Base-by-base conservation (phyloP, 37 sponge, comb jelly and placozoan genomes). In the Lycopodina hypogea region DNA sequence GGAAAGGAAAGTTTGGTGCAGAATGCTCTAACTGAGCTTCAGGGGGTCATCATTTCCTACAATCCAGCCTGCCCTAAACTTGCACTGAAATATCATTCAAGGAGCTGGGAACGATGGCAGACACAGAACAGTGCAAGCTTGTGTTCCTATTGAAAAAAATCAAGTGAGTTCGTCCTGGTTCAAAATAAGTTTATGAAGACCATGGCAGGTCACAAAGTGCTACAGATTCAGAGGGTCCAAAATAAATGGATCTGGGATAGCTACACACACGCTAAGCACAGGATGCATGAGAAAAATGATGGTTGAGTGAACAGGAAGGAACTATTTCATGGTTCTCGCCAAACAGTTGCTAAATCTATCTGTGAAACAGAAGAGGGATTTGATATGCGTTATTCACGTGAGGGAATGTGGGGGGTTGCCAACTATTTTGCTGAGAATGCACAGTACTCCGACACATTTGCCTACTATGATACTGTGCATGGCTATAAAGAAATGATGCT, bases 391-490 rank as follows among this genome's bases (percentile, higher is more conserved):
- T 53, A 28, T 29, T 73, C 74, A n/a, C 22, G 24, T 19, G 36
- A 48, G 6, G 88, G 88, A 32, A 72, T 90, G 87, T 93, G 94
- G 94, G 94, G 94, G 11, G 33, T 53, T 0, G 94, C 84, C 21
- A 83, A 42, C 30, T 93, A 93, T 53, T 93, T 93, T 83, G 94
- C 94, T 3, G 78, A 59, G 14, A 83, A 93, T 56, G 94, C 94
- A 34, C 73, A 67, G 37, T 93, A 93, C 55, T 93, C 94, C 23
- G 69, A 86, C 53, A 28, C 18, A 0, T 92, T 88, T 76, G 71
- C 87, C 8, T 69, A 87, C 48, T 41, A 22, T 24, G 21, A 9
- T 1, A 70, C 9, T 40, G 28, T 0, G 48, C 69, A 2, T 28
- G 8, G 40, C n/a, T 12, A 2, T 19, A 77, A 80, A 19, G 90